Evolutionary conservation across 2,888 invertebrate genomes (phyloP), one percentile per base, ranked within the genome.

Genomic region (Cyclophora albipunctata): DNA sequence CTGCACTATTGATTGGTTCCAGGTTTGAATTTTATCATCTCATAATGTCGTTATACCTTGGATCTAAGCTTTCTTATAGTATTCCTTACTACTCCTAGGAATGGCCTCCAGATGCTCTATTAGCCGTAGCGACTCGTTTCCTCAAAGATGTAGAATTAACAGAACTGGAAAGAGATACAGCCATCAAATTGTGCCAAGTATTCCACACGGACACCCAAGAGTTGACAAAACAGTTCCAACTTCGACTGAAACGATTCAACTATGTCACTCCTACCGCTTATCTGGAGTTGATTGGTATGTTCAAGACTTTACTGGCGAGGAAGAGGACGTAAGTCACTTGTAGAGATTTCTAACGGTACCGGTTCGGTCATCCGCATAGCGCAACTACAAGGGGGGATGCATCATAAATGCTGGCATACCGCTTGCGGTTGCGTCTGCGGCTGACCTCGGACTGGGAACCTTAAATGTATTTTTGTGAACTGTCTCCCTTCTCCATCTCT

Each of bases 1-100:
- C 75, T 98, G 98, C 72, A 98, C 97, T 1, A 97, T 98, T 57
- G 97, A 98, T 77, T 98, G 98, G 98, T 96, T 98, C 78, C 96
- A 96, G 89, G 91, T 91, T 55, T 45, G n/a, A 20, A 20, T 20
- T 20, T 20, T 20, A 20, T 20, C 20, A 20, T 41, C 20, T 20
- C 20, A 20, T 20, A 20, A 20, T 20, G 20, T 20, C 20, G 20
- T 20, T 20, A 20, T 20, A 20, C 20, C 20, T 20, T 20, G 20
- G 20, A 20, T 20, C n/a, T n/a, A n/a, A n/a, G n/a, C 37, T 37
- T 5, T 45, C 37, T 45, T 34, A 41, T 3, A n/a, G 42, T 42
- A 43, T 43, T 34, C 3, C 7, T 4, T 6, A 5, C 3, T 43
- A 6, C 34, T 34, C 52, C 20, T 50, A 96, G 92, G 91, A 95